Percentiles rank a stretch among this genome's conserved stretches.
Conservation (phyloP, 2,888 invertebrate species). For the Urechis unicinctus region DNA sequence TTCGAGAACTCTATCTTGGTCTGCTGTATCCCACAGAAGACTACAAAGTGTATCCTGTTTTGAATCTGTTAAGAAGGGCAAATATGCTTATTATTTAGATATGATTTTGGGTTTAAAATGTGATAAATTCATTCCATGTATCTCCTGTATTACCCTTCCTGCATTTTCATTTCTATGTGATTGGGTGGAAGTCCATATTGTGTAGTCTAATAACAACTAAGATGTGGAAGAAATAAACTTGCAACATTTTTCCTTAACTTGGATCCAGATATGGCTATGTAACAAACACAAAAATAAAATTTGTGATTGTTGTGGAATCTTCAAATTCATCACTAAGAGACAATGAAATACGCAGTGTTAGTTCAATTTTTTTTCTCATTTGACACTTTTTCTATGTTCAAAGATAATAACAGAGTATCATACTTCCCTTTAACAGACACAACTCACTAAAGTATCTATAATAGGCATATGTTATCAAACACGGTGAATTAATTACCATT, state of each 20-base stretch:
- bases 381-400: background rate
- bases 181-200: no score
- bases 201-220: no score
- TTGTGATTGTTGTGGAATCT: slow-evolving; percentile 86
- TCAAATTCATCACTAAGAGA: slow-evolving; percentile 80
- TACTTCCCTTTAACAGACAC: background rate
- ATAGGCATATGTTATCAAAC: background rate
- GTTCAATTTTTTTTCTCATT: background rate
- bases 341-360: slow-evolving; percentile 77
- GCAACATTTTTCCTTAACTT: slow-evolving; percentile 8
- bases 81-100: no score
- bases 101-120: no score
- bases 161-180: no score
- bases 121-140: no score
- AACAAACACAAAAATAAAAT: slow-evolving; percentile 93
- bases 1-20: slow-evolving; percentile 84
- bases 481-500: no score
- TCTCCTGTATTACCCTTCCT: no score
- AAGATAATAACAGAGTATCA: background rate
- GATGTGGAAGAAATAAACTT: no score
- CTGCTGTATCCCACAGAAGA: slow-evolving; percentile 88
- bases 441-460: background rate
- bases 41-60: slow-evolving; percentile 75
- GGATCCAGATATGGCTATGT: slow-evolving; percentile 69
- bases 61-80: background rate